These are phyloP conservation scores for Gadopsis bispinosus DNA, from an alignment of 2,797 vertebrate species.

Conservation along the genomic window DNA sequence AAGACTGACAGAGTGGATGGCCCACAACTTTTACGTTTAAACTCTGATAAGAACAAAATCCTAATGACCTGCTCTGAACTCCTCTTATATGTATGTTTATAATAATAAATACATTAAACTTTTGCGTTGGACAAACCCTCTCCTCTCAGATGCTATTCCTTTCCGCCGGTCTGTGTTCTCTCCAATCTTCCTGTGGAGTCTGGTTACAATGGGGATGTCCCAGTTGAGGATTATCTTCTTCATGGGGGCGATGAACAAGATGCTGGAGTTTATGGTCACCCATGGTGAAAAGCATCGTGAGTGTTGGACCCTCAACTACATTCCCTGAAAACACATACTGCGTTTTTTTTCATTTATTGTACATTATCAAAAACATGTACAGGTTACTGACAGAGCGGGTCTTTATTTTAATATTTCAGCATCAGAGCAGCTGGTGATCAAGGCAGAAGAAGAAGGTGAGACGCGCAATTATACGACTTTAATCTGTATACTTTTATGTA, in stretches of 20 bases:
- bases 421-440: conserved; percentile 45
- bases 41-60: not conserved
- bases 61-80: not conserved
- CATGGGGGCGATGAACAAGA: conserved; percentile 95
- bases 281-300: conserved; percentile 82
- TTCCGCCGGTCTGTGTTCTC: conserved; percentile 89
- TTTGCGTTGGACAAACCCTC: not conserved
- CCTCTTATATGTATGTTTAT: not conserved
- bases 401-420: conserved; percentile 64
- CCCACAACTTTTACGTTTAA: not conserved
- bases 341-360: not conserved
- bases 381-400: conserved; percentile 14
- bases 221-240: conserved; percentile 94
- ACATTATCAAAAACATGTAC: not conserved
- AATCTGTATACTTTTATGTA: not conserved
- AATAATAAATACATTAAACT: not conserved
- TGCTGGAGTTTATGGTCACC: conserved; percentile 89
- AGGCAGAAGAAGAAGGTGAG: conserved; percentile 81
- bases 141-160: conserved; percentile 76
- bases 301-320: conserved; percentile 37
- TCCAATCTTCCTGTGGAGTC: conserved; percentile 93
- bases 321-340: not conserved
- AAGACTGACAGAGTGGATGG: not conserved
- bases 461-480: not conserved
- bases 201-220: conserved; percentile 93